Conservation (phyloP, 92 coral and sea anemone species). For the Epizoanthus fatuus region DNA sequence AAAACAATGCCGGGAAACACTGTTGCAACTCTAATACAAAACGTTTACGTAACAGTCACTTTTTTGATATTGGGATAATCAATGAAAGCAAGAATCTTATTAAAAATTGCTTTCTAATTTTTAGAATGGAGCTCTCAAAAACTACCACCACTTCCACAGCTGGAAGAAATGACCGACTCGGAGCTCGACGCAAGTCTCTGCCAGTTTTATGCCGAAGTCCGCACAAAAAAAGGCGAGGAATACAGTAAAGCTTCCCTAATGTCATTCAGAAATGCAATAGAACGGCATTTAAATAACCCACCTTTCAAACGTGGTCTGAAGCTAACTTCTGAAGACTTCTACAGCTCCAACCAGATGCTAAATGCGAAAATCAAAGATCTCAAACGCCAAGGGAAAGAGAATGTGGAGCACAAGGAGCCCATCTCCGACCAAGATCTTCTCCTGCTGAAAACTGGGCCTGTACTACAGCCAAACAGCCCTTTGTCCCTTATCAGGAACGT, state of each 20-base stretch:
- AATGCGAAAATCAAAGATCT: slow-evolving; percentile 57
- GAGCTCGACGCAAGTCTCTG: slow-evolving; percentile 56
- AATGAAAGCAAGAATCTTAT: no score
- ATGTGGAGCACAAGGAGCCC: slow-evolving; percentile 60
- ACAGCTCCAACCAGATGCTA: slow-evolving; percentile 52
- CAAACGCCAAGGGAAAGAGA: slow-evolving; percentile 72
- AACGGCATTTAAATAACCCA: slow-evolving; percentile 46
- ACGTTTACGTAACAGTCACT: no score
- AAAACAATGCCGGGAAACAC: no score
- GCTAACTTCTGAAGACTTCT: slow-evolving; percentile 37
- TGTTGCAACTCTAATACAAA: no score
- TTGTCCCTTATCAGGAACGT: slow-evolving; percentile 57
- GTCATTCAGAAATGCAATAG: slow-evolving; percentile 50
- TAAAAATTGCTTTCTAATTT: neutral
- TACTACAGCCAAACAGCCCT: slow-evolving; percentile 23
- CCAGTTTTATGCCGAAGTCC: slow-evolving; percentile 45
- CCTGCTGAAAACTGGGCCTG: slow-evolving; percentile 47
- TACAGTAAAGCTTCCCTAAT: slow-evolving; percentile 54
- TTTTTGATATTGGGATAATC: no score
- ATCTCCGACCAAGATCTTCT: slow-evolving; percentile 46
- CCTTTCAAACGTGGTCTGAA: slow-evolving; percentile 55
- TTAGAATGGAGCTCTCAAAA: slow-evolving; percentile 28
- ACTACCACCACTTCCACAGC: slow-evolving; percentile 16
- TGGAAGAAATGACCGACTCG: slow-evolving; percentile 48
- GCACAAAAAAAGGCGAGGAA: slow-evolving; percentile 59